Percentiles rank a stretch among this genome's conserved stretches.
Conservation (phyloP, 2,797 vertebrate species). For the Iguana delicatissima region DNA sequence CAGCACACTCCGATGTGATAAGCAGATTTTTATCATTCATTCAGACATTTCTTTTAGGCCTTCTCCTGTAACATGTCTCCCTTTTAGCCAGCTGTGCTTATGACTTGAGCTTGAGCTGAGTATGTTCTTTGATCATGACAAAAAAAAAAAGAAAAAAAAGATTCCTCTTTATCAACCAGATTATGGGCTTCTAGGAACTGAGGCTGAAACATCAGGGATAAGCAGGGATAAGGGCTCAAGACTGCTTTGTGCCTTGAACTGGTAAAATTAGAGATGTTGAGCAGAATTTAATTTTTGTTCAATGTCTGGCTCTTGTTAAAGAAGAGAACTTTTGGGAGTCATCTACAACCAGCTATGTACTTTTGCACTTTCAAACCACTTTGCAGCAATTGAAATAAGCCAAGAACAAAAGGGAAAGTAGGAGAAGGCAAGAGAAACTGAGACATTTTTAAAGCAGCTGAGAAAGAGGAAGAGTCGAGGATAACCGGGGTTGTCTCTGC, state of each 20-base stretch:
- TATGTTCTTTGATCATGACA: neutral
- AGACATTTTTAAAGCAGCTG: too few species aligned
- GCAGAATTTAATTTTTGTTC: neutral
- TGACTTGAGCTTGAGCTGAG: neutral
- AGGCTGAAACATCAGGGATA: neutral
- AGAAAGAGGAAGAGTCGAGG: too few species aligned
- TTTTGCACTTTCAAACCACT: too few species aligned
- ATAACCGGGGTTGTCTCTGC: neutral
- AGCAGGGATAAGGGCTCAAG: too few species aligned
- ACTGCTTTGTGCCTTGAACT: neutral
- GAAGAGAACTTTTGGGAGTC: too few species aligned
- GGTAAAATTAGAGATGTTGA: neutral
- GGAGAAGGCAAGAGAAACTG: too few species aligned
- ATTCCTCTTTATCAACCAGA: neutral
- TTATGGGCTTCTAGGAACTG: neutral
- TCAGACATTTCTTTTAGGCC: neutral
- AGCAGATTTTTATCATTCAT: conserved; percentile 26
- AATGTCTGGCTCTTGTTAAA: neutral
- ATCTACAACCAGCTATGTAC: neutral
- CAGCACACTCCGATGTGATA: neutral
- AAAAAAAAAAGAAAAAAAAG: neutral
- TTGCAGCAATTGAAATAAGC: too few species aligned
- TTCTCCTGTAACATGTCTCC: neutral
- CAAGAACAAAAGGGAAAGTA: too few species aligned
- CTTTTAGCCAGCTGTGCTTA: neutral